Conservation (phyloP, 2,888 invertebrate species). For the Acrobasis repandana region DNA sequence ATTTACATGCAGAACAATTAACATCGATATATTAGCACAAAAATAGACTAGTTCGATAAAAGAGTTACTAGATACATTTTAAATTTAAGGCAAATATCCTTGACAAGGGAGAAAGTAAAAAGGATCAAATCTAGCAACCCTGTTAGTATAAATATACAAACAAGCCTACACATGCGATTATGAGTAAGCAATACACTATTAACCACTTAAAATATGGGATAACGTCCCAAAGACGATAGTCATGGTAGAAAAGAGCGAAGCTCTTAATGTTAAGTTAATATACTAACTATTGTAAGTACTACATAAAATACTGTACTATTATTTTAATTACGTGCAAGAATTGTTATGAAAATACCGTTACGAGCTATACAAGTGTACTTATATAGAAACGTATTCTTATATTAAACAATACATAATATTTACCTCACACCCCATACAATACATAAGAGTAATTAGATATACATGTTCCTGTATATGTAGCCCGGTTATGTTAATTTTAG, state of each 20-base stretch:
- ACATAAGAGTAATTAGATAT: background rate
- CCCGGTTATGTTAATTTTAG: background rate
- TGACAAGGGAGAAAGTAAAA: background rate
- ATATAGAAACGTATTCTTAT: background rate
- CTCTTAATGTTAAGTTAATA: background rate
- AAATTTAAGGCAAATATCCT: background rate
- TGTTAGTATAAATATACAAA: background rate
- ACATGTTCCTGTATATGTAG: background rate
- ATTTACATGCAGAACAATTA: conserved; percentile 31
- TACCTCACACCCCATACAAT: conserved; percentile 1
- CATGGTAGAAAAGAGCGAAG: background rate
- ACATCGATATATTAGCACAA: conserved; percentile 30
- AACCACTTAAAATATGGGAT: background rate
- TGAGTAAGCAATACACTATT: background rate
- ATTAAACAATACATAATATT: background rate
- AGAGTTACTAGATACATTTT: background rate
- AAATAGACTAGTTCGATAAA: conserved; percentile 32
- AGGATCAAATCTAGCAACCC: background rate
- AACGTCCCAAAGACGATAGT: background rate
- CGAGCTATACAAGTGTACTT: background rate
- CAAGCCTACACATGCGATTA: background rate
- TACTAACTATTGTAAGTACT: background rate
- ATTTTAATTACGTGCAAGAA: background rate
- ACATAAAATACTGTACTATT: background rate
- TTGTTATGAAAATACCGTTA: background rate